Conservation (phyloP, 2,113 vertebrate genomes). For the Mesembrinibis cayennensis region DNA sequence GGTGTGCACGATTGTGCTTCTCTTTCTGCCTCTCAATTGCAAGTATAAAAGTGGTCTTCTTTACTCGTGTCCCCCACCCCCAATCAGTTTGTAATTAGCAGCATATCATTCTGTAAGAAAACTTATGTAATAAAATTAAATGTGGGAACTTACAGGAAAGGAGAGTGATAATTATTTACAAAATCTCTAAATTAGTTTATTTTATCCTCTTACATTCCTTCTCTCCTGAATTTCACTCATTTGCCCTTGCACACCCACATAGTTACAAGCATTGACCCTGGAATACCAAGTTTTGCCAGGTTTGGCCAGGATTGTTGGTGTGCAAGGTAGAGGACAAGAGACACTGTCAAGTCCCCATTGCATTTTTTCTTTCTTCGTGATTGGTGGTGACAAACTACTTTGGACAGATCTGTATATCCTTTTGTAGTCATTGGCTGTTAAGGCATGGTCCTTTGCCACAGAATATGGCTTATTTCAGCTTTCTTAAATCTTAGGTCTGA, state of each 20-base stretch:
- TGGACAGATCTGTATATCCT: background rate
- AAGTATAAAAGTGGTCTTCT: background rate
- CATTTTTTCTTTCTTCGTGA: background rate
- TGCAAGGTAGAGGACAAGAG: background rate
- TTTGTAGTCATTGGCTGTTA: background rate
- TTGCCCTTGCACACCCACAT: background rate
- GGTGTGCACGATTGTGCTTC: fast-evolving
- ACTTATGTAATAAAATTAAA: background rate
- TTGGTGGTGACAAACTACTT: background rate
- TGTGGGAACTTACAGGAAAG: background rate
- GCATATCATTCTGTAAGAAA: background rate
- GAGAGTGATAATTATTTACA: background rate
- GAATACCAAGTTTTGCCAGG: background rate
- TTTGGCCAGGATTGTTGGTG: background rate
- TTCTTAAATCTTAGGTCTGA: background rate
- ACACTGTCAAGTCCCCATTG: background rate
- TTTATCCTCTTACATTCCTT: background rate
- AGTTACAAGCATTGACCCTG: background rate
- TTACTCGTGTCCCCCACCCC: fast-evolving
- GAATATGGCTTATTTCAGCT: background rate
- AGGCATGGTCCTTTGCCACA: background rate
- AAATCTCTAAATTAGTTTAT: background rate
- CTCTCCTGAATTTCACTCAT: background rate
- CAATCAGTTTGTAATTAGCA: background rate
- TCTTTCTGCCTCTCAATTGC: background rate